Evolutionary conservation across 2,113 vertebrate species (phyloP).

Genomic region (Coptodon rendalli): DNA sequence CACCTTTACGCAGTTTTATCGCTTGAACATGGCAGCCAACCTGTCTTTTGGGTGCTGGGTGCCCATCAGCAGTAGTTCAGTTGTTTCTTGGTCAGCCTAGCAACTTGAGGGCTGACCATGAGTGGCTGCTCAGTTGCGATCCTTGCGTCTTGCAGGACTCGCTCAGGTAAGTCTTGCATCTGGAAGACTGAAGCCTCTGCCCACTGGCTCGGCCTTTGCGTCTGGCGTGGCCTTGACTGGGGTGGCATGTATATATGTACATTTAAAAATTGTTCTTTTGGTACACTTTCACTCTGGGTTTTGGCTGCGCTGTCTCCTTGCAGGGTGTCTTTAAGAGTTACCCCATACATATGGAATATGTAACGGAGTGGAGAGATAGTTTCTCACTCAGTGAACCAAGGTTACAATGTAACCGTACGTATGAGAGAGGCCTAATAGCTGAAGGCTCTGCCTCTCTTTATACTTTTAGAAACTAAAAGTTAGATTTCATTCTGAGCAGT

Average conservation of each 20-base stretch:
- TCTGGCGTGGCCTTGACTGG: not conserved
- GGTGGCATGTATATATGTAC: accelerated
- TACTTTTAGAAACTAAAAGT: not conserved
- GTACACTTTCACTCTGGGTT: not conserved
- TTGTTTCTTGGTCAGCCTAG: not conserved
- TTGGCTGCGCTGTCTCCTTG: not conserved
- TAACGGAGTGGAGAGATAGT: not conserved
- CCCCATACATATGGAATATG: not conserved
- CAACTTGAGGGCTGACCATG: not conserved
- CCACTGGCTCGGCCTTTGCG: not conserved
- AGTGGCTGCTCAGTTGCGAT: accelerated
- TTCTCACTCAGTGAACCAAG: not conserved
- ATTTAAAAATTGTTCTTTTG: not conserved
- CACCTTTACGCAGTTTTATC: not conserved
- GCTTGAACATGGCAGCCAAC: not conserved
- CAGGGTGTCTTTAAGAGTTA: not conserved
- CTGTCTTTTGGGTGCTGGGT: accelerated
- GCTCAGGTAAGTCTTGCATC: not conserved
- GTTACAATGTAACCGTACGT: not conserved
- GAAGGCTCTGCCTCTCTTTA: not conserved
- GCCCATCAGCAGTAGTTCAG: not conserved
- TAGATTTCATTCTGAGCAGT: not conserved
- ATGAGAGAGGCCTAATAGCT: not conserved
- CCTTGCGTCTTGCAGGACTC: not conserved
- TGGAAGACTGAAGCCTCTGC: not conserved